Evolutionary conservation across 2,888 invertebrate species (phyloP), one percentile per base, ranked within the genome.

Genomic region (Drepana falcataria): DNA sequence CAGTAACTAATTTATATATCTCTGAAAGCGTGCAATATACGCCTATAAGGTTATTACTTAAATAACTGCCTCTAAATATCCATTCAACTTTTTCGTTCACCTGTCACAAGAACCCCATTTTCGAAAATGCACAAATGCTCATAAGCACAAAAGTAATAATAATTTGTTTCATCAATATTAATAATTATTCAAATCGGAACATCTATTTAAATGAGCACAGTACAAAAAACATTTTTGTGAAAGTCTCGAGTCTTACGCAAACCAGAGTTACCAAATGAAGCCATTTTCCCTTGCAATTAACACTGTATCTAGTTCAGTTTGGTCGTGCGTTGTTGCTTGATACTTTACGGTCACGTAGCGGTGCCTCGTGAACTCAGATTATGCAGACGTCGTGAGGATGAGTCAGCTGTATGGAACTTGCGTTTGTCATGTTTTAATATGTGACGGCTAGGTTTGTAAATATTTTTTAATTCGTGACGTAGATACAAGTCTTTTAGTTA

Each of bases 321-420:
- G 35, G 40, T 35, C 5, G 48, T 40, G 35, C 54, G 35, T 51
- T 48, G 37, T 33, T 35, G 37, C 51, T 48, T 56, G 60, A 65
- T 76, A 79, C 83, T 83, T 86, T 77, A 78, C 81, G 87, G 85
- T 82, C 87, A 78, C 64, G 64, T 88, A 88, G 82, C 88, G 87
- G 87, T 84, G 69, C 4, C 37, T n/a, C 21, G 7, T 49, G 37
- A 35, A 35, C 9, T 49, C 21, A 49, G 37, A 49, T 49, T 37
- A 49, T 49, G 35, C 21, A 3, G 37, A 37, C 9, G 44, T 9
- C 9, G 44, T 44, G 44, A 9, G 9, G 44, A 44, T 44, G 44
- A 44, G 44, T 44, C 44, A 44, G 44, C 9, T 44, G 40, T 40
- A 6, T 9, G 9, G 6, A 44, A 44, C 9, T 9, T 9, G 9